Percentiles rank a stretch among this genome's conserved stretches.
Evolutionary conservation across 2,888 invertebrate species (phyloP).

Genomic region (Ophion costatus): DNA sequence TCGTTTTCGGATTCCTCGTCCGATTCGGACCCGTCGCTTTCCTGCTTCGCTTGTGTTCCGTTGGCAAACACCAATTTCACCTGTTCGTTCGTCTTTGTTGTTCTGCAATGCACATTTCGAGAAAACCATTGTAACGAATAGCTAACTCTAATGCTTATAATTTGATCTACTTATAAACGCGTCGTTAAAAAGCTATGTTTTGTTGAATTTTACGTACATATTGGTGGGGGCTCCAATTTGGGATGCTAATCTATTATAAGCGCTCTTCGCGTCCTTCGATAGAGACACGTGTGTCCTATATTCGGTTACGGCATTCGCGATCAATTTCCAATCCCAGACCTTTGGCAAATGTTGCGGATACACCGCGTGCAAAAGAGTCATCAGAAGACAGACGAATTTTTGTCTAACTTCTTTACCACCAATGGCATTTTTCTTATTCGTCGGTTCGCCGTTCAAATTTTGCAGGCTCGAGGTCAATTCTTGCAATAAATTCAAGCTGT

Average conservation of each 20-base stretch:
- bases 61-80: constrained; percentile 70
- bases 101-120: constrained; percentile 58
- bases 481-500: constrained; percentile 82
- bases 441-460: constrained; percentile 74
- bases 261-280: constrained; percentile 83
- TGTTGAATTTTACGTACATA: constrained; percentile 69
- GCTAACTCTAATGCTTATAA: neutral
- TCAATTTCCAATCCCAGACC: constrained; percentile 82
- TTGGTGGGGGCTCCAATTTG: constrained; percentile 80
- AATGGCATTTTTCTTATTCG: constrained; percentile 56
- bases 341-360: constrained; percentile 76
- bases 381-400: constrained; percentile 85
- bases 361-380: constrained; percentile 84
- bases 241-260: constrained; percentile 84
- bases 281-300: constrained; percentile 81
- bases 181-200: neutral
- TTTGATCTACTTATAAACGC: neutral
- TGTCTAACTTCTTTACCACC: constrained; percentile 84
- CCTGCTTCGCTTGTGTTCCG: constrained; percentile 68
- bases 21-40: constrained; percentile 66
- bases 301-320: constrained; percentile 80
- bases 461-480: constrained; percentile 78
- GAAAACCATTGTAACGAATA: neutral
- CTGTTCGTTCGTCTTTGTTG: constrained; percentile 75
- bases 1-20: constrained; percentile 69